A percentile compares a stretch with the other conserved stretches of the same genome.
Evolutionary conservation across 2,797 vertebrate species (phyloP).

Genomic region (Acanthurus tractus): DNA sequence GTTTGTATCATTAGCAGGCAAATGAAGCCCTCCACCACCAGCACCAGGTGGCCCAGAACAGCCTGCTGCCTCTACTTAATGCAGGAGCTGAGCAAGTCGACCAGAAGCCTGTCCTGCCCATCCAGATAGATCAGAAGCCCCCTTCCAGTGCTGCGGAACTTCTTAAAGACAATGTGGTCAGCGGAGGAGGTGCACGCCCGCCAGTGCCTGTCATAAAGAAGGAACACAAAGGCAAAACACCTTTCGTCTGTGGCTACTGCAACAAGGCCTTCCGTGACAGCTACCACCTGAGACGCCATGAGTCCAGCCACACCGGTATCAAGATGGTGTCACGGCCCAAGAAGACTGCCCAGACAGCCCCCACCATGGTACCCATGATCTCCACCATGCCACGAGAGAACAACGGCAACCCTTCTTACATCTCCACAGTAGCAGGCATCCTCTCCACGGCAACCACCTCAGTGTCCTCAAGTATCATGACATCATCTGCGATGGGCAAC

Average conservation of each 20-base stretch:
- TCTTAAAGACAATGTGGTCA: constrained; percentile 91
- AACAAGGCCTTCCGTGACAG: constrained; percentile 99
- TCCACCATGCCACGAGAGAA: constrained; percentile 94
- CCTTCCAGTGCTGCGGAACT: constrained; percentile 91
- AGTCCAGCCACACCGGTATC: constrained; percentile 98
- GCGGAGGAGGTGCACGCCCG: constrained; percentile 75
- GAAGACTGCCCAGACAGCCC: constrained; percentile 89
- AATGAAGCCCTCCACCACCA: constrained; percentile 99
- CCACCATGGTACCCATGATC: constrained; percentile 96
- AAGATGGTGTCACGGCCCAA: constrained; percentile 99
- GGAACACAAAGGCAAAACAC: constrained; percentile 97
- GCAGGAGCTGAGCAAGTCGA: constrained; percentile 93
- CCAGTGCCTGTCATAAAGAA: constrained; percentile 92
- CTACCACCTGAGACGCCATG: constrained; percentile 98
- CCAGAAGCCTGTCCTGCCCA: constrained; percentile 97
- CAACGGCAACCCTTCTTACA: constrained; percentile 91
- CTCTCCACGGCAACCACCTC: constrained; percentile 96
- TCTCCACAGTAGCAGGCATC: constrained; percentile 95
- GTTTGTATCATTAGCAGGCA: constrained; percentile 86
- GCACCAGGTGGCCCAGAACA: constrained; percentile 96
- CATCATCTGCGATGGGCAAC: constrained; percentile 78
- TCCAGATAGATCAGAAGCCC: constrained; percentile 97
- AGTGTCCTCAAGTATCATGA: constrained; percentile 90
- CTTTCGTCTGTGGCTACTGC: constrained; percentile 98
- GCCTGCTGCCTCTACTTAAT: constrained; percentile 96